Base-by-base conservation (phyloP, 1,140 invertebrate genomes). In the Procambarus virginalis region DNA sequence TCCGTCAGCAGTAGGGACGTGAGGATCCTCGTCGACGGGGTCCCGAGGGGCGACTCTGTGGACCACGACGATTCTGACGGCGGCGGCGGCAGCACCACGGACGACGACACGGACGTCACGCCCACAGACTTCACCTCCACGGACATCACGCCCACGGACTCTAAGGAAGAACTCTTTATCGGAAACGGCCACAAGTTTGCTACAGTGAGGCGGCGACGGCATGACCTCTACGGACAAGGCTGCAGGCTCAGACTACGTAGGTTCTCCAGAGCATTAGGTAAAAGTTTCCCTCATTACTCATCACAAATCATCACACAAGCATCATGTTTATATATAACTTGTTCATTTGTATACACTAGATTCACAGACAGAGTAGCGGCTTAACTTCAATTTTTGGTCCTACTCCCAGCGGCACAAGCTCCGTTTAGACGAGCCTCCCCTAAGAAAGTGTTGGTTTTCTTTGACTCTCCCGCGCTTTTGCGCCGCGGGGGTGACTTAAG, bases 61-160 rank as follows among this genome's bases (percentile, higher is more conserved):
- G 49, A 55, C 3, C 17, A n/a, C 22, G 45, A 22, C 17, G 55
- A 22, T 22, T 12, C 48, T 12, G 20, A 68, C 60, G 64, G 73
- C 10, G n/a, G 10, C 34, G 60, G 17, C 9, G 68, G 20, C 4
- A 12, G 20, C 81, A 49, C 64, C 64, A 55, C 48, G 10, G 64
- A 84, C 34, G 81, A 84, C 17, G 81, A 84, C 68, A 22, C 64
- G 17, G 48, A 49, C 45, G 45, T 14, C 58, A 83, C n/a, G 9
- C 22, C n/a, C 14, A 84, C 45, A 45, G 68, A 49, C 45, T 34
- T 9, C 22, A 83, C n/a, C n/a, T n/a, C n/a, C 12, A 84, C 45
- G 64, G 68, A 73, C 22, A n/a, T 68, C 60, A 84, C 81, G 34
- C 81, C 81, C 81, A 84, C 81, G 6, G 34, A 73, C 48, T 84